phyloP scores from a whole-genome alignment of 2,797 vertebrate species.

The Philypnodon macrostomus region DNA sequence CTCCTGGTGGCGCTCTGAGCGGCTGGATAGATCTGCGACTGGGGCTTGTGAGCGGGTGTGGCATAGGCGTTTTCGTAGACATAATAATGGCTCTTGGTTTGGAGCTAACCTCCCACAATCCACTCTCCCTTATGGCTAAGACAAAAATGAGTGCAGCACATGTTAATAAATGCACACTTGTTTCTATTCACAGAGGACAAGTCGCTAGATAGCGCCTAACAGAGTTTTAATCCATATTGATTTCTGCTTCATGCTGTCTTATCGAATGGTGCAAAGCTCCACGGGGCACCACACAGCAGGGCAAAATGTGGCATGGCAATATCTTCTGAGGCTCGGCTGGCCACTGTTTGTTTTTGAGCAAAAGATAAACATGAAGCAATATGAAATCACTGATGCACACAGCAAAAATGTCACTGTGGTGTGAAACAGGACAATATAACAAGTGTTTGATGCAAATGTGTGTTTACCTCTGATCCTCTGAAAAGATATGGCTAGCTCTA shows the following conservation, averaged over 20 bases:
- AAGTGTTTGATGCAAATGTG: conserved; percentile 3
- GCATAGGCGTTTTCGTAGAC: conserved; percentile 13
- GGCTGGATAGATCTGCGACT: conserved; percentile 49
- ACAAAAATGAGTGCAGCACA: conserved; percentile 14
- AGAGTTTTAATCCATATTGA: conserved; percentile 79
- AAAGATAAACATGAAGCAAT: conserved; percentile 22
- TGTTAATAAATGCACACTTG: conserved; percentile 26
- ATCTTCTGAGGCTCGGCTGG: conserved; percentile 43
- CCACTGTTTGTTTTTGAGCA: conserved; percentile 47
- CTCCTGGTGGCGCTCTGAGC: conserved; percentile 28
- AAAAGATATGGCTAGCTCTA: no score
- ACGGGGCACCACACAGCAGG: conserved; percentile 48
- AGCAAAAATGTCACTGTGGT: conserved; percentile 14
- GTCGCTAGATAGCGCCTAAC: conserved; percentile 45
- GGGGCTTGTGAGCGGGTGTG: conserved; percentile 30
- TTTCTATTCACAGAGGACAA: conserved; percentile 24
- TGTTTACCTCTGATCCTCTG: no score
- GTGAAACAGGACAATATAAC: background rate
- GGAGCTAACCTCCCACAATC: conserved; percentile 14
- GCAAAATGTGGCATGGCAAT: conserved; percentile 39
- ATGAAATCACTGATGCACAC: conserved; percentile 12
- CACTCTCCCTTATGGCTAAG: conserved; percentile 18
- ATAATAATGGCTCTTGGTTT: conserved; percentile 8
- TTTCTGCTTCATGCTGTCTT: conserved; percentile 67
- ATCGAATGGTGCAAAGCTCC: conserved; percentile 63